These are phyloP conservation scores for Ectobius pallidus DNA, from an alignment of 2,888 invertebrate genomes.

Conservation along the genomic window DNA sequence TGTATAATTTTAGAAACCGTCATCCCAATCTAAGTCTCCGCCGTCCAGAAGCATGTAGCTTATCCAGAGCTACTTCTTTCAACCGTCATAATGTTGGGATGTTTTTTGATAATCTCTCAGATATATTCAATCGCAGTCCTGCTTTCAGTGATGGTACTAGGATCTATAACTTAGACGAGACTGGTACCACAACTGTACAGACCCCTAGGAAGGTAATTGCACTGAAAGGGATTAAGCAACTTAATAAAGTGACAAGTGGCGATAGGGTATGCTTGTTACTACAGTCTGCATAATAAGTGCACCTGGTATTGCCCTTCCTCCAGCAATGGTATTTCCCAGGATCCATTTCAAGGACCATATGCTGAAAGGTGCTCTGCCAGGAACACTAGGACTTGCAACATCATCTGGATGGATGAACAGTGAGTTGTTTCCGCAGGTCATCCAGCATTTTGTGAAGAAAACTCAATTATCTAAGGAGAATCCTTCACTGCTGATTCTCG, in stretches of 20 bases:
- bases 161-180: slow-evolving; percentile 44
- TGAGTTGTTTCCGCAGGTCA: slow-evolving; percentile 38
- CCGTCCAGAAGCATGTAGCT: slow-evolving; percentile 20
- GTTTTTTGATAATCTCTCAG: slow-evolving; percentile 48
- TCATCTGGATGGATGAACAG: slow-evolving; percentile 44
- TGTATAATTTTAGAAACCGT: slow-evolving; percentile 20
- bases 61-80: slow-evolving; percentile 40
- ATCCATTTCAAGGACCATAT: slow-evolving; percentile 48
- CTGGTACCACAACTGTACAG: slow-evolving; percentile 46
- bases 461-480: slow-evolving; percentile 46
- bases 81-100: slow-evolving; percentile 42
- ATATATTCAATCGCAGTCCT: slow-evolving; percentile 43
- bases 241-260: slow-evolving; percentile 50
- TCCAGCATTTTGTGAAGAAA: slow-evolving; percentile 44
- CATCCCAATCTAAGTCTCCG: slow-evolving; percentile 11
- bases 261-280: slow-evolving; percentile 42
- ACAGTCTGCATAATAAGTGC: slow-evolving; percentile 9
- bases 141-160: slow-evolving; percentile 45
- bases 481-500: slow-evolving; percentile 48
- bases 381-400: slow-evolving; percentile 42
- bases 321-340: slow-evolving; percentile 41
- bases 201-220: slow-evolving; percentile 44
- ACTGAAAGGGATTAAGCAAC: slow-evolving; percentile 42
- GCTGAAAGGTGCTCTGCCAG: slow-evolving; percentile 45
- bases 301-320: slow-evolving; percentile 2